A percentile compares a stretch with the other conserved stretches of the same genome.
Evolutionary conservation across 1,140 invertebrate genomes (phyloP).

Genomic region (Caenorhabditis tropicalis): DNA sequence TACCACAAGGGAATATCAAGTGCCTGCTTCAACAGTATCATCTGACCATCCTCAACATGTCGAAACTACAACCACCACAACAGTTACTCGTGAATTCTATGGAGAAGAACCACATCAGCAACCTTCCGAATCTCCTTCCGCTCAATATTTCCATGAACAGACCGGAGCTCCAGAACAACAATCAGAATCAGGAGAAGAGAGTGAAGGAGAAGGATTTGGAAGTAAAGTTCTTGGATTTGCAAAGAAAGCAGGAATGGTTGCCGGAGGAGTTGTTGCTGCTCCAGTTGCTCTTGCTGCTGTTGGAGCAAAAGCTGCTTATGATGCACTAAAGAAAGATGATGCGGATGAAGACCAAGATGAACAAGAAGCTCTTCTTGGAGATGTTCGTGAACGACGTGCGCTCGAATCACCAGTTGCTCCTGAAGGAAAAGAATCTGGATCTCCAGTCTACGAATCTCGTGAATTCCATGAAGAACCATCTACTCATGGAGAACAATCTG

Average conservation of each 20-base stretch:
- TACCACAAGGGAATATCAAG: no score
- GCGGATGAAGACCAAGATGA: neutral
- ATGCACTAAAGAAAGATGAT: constrained; percentile 42
- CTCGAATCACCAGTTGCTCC: no score
- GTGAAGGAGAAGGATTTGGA: constrained; percentile 45
- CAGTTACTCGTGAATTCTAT: neutral
- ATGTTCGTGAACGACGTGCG: no score
- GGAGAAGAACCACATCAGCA: no score
- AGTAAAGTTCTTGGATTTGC: constrained; percentile 47
- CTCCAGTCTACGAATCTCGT: neutral
- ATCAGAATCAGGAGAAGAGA: constrained; percentile 4
- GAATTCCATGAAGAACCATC: neutral
- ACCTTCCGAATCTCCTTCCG: no score
- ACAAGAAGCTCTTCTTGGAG: neutral
- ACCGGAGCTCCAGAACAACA: no score
- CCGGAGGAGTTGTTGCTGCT: constrained; percentile 49
- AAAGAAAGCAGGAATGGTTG: constrained; percentile 53
- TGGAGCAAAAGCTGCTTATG: constrained; percentile 48
- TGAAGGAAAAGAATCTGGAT: no score
- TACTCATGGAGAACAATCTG: neutral
- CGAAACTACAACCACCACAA: constrained; percentile 31
- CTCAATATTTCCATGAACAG: neutral
- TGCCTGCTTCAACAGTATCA: neutral
- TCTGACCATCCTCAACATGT: neutral
- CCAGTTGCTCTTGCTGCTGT: constrained; percentile 32